Evolutionary conservation across 2,888 invertebrate species (phyloP), one percentile per base, ranked within the genome.

Genomic region (Trissolcus brochymenae): DNA sequence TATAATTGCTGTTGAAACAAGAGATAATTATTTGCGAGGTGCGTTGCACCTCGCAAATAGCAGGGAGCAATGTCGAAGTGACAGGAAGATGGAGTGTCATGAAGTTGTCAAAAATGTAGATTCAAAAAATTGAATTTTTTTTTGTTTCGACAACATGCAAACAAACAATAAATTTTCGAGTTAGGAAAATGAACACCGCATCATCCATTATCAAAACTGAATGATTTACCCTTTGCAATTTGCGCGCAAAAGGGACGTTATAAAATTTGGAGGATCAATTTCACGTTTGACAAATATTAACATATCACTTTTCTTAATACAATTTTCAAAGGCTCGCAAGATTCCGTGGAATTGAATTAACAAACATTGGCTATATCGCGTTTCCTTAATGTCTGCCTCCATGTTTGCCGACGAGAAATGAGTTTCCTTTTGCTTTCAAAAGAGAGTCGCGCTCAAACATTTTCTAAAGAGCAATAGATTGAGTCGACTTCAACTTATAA

Each of bases 21-120:
- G 51, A 40, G 56, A 51, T 57, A 57, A 66, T 64, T 65, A 55
- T 56, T 49, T 25, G 49, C n/a, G 56, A 4, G 55, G 49, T 11
- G 50, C 49, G 35, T 35, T 17, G 67, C 11, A 21, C 43, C 43
- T n/a, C n/a, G n/a, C n/a, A n/a, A n/a, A n/a, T n/a, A n/a, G n/a
- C n/a, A n/a, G n/a, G n/a, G n/a, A n/a, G n/a, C n/a, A n/a, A 56
- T 60, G 49, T 57, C 11, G 11, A 1, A 4, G 19, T 17, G 51
- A 51, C 17, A 51, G 14, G 6, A 19, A 51, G 19, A 19, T 19
- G 14, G 51, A 16, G 17, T 16, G 11, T 17, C 6, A 19, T 4
- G 50, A 1, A 13, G n/a, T 14, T 46, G n/a, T 46, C 16, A 16
- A 46, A 13, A 46, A 11, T 11, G 11, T 35, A 6, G 35, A 35